These are phyloP conservation scores for Pteruthius melanotis DNA, from an alignment of 2,113 vertebrate species.

Conservation along the genomic window DNA sequence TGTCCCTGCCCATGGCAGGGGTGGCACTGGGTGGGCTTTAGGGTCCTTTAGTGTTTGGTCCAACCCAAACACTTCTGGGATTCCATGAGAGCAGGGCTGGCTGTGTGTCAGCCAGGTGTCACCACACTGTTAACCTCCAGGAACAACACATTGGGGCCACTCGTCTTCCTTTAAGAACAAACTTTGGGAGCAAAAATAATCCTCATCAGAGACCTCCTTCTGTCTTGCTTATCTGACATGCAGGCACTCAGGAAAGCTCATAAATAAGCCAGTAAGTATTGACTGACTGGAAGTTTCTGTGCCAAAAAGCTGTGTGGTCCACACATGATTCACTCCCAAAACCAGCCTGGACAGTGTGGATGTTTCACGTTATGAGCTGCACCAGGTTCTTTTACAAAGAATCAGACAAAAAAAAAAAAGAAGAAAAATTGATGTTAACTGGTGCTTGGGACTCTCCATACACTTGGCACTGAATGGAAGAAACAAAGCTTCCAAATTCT, in stretches of 20 bases:
- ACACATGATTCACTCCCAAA: not conserved
- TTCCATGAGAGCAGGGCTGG: not conserved
- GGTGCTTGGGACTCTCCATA: not conserved
- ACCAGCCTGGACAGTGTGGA: not conserved
- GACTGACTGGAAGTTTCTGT: not conserved
- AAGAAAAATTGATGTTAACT: not conserved
- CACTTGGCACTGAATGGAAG: not conserved
- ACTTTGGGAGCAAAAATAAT: not conserved
- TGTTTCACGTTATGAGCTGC: not conserved
- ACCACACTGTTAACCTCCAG: not conserved
- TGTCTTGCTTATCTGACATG: not conserved
- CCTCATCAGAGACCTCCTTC: not conserved
- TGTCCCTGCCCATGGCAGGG: not conserved
- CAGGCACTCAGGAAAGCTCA: not conserved
- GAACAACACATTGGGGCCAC: not conserved
- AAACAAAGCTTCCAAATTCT: not conserved
- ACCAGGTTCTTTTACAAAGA: not conserved
- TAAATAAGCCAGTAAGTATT: not conserved
- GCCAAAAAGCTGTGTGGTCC: not conserved
- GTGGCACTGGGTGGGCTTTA: fast-evolving
- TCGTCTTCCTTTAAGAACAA: not conserved
- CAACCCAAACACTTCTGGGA: not conserved
- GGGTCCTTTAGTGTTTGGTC: fast-evolving
- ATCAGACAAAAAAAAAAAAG: not conserved
- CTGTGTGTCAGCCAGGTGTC: not conserved